Conservation (phyloP, 2,888 invertebrate species). For the Mesochorus sp. region DNA sequence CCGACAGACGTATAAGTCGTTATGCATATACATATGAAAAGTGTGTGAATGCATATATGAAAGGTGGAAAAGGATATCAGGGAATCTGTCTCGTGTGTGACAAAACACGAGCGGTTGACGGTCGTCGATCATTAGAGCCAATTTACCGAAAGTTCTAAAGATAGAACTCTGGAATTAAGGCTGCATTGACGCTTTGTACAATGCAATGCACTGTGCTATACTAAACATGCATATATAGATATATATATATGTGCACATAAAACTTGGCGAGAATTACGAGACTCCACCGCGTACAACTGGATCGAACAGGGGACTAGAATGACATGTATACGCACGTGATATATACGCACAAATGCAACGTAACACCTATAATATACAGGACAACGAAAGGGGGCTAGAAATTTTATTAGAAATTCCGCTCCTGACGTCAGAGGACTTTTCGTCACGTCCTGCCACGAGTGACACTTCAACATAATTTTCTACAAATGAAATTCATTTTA, state of each 20-base stretch:
- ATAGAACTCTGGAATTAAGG: conserved; percentile 69
- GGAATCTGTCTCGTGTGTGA: conserved; percentile 21
- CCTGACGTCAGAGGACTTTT: conserved; percentile 38
- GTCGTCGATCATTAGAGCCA: conserved; percentile 69
- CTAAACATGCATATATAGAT: not conserved
- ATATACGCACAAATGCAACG: not conserved
- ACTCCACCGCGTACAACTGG: conserved; percentile 2
- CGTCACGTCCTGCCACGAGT: not conserved
- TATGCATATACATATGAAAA: not conserved
- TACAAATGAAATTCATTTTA: not conserved
- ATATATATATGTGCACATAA: not conserved
- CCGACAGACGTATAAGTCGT: not conserved
- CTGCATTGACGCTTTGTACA: conserved; percentile 54
- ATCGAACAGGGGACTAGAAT: not conserved
- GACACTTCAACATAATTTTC: not conserved
- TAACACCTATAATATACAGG: conserved; percentile 1
- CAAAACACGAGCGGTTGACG: conserved; percentile 34
- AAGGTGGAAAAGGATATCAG: not conserved
- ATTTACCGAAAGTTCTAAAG: conserved; percentile 74
- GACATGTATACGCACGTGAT: not conserved
- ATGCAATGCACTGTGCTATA: conserved; percentile 5
- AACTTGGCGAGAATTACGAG: not conserved
- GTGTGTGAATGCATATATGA: too few species aligned
- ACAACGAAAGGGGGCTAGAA: conserved; percentile 22
- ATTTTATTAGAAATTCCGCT: conserved; percentile 55